Percentiles rank a stretch among this genome's conserved stretches.
phyloP scores from a whole-genome alignment of 2,888 invertebrate genomes.

The Drosophila mimica region DNA sequence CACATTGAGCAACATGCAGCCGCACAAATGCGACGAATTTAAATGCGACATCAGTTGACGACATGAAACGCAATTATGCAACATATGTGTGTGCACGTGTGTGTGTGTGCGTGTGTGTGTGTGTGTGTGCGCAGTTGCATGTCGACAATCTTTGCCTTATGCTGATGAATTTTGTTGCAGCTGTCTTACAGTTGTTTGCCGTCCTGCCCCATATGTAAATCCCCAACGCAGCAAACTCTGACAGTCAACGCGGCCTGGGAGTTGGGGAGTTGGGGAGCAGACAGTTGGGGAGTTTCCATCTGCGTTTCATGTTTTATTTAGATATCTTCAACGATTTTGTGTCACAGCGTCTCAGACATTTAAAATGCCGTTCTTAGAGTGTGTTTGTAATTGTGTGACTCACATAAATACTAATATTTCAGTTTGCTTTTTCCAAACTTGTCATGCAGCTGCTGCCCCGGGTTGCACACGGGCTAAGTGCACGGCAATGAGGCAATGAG shows the following conservation, averaged over 20 bases:
- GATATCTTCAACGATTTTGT: constrained; percentile 38
- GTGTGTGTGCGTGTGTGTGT: constrained; percentile 46
- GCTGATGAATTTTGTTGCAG: constrained; percentile 50
- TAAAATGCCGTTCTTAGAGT: constrained; percentile 38
- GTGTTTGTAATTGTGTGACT: constrained; percentile 11
- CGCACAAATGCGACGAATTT: constrained; percentile 43
- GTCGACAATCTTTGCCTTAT: constrained; percentile 36
- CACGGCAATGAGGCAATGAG: constrained; percentile 66
- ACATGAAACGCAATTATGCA: constrained; percentile 78
- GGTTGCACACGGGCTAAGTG: constrained; percentile 30
- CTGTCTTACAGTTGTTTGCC: constrained; percentile 27
- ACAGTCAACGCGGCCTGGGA: constrained; percentile 48
- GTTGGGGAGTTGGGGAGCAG: constrained; percentile 38
- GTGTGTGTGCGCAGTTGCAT: constrained; percentile 30
- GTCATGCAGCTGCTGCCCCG: constrained; percentile 49
- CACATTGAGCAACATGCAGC: constrained; percentile 71
- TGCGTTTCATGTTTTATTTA: constrained; percentile 17
- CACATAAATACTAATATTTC: constrained; percentile 41
- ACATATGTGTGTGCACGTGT: constrained; percentile 47
- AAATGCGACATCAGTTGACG: constrained; percentile 60
- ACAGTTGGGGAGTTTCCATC: neutral
- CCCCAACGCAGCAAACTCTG: constrained; percentile 14
- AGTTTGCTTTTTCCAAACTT: constrained; percentile 13
- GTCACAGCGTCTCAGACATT: constrained; percentile 35
- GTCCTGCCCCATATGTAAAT: constrained; percentile 28